Base-by-base conservation (phyloP, 2,113 vertebrate genomes). In the Pseudonaja textilis region DNA sequence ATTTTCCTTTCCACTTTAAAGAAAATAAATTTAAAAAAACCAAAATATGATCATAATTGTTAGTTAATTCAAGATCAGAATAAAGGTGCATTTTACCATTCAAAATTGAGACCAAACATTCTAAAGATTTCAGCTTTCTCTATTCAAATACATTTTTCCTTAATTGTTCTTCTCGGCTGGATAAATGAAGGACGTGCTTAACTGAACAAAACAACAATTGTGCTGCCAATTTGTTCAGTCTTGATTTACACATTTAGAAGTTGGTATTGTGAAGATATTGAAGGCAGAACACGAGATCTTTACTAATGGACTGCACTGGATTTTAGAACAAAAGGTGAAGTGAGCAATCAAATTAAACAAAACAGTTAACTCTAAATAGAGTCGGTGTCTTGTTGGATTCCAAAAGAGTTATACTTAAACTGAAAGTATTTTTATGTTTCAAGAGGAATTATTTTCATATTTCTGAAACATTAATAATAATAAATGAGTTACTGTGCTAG, bases 181-280 rank as follows among this genome's bases (percentile, higher is more conserved):
- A 7, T 22, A 95, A 87, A 92, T 90, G 55, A 69, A 94, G 87
- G 90, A 91, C 69, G 92, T 96, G 94, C 96, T 95, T 97, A 95
- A 96, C 93, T 93, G 95, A 96, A 92, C 93, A 95, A 91, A 92
- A 93, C 94, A 96, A 95, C 92, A 93, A 96, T 96, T 95, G 92
- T 92, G 94, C 74, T 91, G 94, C 94, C 95, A 94, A 96, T 97
- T 96, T 95, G 95, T 59, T 96, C 4, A 93, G 95, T 97, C 91
- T 5, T 89, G 74, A 91, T 96, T 90, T 94, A 92, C 89, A 93
- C 90, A 96, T 97, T 96, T 95, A 95, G 94, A 96, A 95, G 93
- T 93, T 90, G 87, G 52, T 95, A 95, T 91, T 94, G 93, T 74
- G 94, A 96, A 94, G 85, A 94, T 93, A 94, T 90, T 93, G 94